These are phyloP conservation scores for Sebastes nivosus DNA, from an alignment of 2,797 vertebrate genomes.

Conservation along the genomic window DNA sequence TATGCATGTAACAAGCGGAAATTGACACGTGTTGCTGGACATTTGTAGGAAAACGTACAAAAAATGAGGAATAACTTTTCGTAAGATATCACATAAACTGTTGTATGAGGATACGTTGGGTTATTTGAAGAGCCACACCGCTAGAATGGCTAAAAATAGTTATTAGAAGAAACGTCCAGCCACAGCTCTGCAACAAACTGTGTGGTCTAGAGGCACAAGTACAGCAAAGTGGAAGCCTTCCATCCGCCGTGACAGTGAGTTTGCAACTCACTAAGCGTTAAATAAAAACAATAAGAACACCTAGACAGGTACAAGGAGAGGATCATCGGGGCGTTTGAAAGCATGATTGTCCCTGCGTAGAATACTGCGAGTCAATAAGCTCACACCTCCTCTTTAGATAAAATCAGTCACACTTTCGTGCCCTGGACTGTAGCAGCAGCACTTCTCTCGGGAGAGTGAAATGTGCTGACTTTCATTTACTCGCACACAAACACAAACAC, in stretches of 20 bases:
- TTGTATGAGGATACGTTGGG: too few relatives aligned
- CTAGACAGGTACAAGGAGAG: neutral
- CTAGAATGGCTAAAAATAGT: neutral
- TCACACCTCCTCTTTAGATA: neutral
- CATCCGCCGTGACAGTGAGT: neutral
- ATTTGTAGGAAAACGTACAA: accelerated
- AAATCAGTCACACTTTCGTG: slow-evolving; percentile 12
- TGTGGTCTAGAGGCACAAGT: neutral
- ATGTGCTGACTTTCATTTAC: slow-evolving; percentile 41
- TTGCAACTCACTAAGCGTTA: neutral
- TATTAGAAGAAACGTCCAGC: too few relatives aligned
- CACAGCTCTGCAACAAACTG: neutral
- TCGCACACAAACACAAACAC: slow-evolving; percentile 20
- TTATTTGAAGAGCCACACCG: neutral
- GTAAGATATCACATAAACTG: too few relatives aligned
- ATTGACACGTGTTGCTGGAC: too few relatives aligned
- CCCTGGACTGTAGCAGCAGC: slow-evolving; percentile 21
- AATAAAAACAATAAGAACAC: slow-evolving; percentile 19
- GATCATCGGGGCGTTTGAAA: neutral
- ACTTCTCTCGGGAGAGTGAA: slow-evolving; percentile 14
- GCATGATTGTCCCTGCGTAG: neutral
- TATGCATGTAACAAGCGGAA: accelerated
- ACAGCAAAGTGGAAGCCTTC: neutral
- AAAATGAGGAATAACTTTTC: too few relatives aligned
- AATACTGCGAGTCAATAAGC: neutral